A percentile compares a stretch with the other conserved stretches of the same genome.
Evolutionary conservation across 2,113 vertebrate genomes (phyloP).

Genomic region (Ornithorhynchus anatinus): DNA sequence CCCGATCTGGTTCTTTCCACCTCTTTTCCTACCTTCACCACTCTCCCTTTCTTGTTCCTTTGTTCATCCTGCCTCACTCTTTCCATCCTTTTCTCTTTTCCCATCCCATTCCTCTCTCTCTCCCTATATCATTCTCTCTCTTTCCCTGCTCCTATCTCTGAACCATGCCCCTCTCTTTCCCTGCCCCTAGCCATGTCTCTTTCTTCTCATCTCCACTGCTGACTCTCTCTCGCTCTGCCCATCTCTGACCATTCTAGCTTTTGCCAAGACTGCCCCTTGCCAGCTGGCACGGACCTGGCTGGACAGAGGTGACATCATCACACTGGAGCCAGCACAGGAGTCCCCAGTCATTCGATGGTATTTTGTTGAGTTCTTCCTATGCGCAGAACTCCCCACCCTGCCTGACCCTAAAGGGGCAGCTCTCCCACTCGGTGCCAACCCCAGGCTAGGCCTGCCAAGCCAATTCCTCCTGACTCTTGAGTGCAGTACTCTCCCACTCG

Average conservation of each 20-base stretch:
- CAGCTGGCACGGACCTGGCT: background rate
- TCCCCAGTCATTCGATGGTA: too few species aligned
- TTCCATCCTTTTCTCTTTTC: background rate
- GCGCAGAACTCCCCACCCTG: background rate
- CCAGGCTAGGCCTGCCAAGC: background rate
- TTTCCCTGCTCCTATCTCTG: background rate
- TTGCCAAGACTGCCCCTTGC: background rate
- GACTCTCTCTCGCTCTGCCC: background rate
- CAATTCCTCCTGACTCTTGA: background rate
- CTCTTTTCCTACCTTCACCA: background rate
- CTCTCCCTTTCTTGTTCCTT: background rate
- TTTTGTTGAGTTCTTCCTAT: too few species aligned
- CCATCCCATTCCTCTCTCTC: background rate
- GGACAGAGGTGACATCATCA: rapidly evolving
- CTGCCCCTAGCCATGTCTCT: too few species aligned
- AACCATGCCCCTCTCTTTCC: background rate
- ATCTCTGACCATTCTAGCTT: background rate
- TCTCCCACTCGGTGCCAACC: too few species aligned
- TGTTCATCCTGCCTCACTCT: background rate
- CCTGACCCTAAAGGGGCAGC: background rate
- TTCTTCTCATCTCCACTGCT: too few species aligned
- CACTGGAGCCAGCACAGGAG: background rate
- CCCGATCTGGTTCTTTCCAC: background rate
- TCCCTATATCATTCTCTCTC: background rate
- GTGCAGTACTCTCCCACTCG: too few species aligned